phyloP scores from a whole-genome alignment of 2,888 invertebrate genomes.

The Microctonus hyperodae region DNA sequence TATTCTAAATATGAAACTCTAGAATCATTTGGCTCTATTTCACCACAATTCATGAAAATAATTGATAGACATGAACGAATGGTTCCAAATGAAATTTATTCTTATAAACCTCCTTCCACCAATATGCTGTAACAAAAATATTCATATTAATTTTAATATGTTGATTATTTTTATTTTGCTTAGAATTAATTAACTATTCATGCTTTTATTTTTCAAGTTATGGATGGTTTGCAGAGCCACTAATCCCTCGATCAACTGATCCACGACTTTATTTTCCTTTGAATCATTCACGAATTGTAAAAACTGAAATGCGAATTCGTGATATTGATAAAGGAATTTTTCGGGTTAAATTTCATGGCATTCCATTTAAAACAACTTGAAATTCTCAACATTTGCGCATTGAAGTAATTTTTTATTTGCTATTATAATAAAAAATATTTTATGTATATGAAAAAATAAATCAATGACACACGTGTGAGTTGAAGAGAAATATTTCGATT shows the following conservation, averaged over 20 bases:
- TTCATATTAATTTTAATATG: not conserved
- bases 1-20: constrained; percentile 54
- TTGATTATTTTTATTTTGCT: constrained; percentile 12
- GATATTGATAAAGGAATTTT: constrained; percentile 41
- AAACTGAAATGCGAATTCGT: constrained; percentile 47
- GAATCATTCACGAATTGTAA: constrained; percentile 47
- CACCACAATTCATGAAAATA: constrained; percentile 47
- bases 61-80: constrained; percentile 43
- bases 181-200: no score
- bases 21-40: constrained; percentile 24
- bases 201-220: constrained; percentile 50
- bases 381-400: not conserved
- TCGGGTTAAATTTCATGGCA: constrained; percentile 46
- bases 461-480: not conserved
- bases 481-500: not conserved
- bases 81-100: constrained; percentile 48
- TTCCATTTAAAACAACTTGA: constrained; percentile 45
- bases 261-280: constrained; percentile 48
- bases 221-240: constrained; percentile 51
- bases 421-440: not conserved
- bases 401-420: not conserved
- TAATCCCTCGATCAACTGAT: constrained; percentile 47
- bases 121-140: constrained; percentile 54
- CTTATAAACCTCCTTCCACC: constrained; percentile 49
- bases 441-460: constrained; percentile 4